These are phyloP conservation scores for Metalampra italica DNA, from an alignment of 2,888 invertebrate genomes.

Conservation along the genomic window DNA sequence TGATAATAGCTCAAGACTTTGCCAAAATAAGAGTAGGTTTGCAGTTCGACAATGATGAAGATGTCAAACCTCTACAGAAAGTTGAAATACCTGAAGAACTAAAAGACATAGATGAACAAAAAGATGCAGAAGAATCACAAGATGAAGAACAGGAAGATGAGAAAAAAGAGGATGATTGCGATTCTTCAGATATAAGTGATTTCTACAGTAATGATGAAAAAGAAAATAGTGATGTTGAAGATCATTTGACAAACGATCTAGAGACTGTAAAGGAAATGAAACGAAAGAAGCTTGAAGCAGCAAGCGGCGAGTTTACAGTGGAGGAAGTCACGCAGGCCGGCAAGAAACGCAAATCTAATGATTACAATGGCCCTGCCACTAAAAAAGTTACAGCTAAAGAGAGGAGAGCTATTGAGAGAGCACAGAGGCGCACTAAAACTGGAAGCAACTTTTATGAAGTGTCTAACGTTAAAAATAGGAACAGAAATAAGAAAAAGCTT, in stretches of 20 bases:
- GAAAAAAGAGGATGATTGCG: constrained; percentile 61
- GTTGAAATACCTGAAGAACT: constrained; percentile 60
- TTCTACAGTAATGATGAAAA: constrained; percentile 83
- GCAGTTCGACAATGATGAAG: constrained; percentile 82
- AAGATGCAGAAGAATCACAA: constrained; percentile 34
- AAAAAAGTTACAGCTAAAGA: constrained; percentile 87
- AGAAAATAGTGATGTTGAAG: constrained; percentile 74
- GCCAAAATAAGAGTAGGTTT: constrained; percentile 87
- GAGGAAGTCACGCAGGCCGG: constrained; percentile 68
- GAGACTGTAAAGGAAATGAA: constrained; percentile 69
- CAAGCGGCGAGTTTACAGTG: constrained; percentile 75
- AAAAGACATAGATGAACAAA: constrained; percentile 64
- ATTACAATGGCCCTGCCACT: constrained; percentile 24
- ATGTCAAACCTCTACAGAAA: constrained; percentile 79
- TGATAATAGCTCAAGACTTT: constrained; percentile 87
- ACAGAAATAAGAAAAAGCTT: constrained; percentile 82
- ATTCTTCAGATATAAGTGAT: constrained; percentile 82
- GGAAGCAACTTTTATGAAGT: constrained; percentile 95
- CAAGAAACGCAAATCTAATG: constrained; percentile 45
- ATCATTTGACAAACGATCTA: constrained; percentile 63
- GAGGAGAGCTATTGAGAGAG: constrained; percentile 85
- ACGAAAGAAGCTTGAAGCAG: constrained; percentile 66
- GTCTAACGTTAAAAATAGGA: constrained; percentile 92
- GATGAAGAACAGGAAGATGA: constrained; percentile 31
- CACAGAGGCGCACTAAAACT: constrained; percentile 87